Evolutionary conservation across 2,113 vertebrate species (phyloP), one percentile per base, ranked within the genome.

Genomic region (Acinonyx jubatus): DNA sequence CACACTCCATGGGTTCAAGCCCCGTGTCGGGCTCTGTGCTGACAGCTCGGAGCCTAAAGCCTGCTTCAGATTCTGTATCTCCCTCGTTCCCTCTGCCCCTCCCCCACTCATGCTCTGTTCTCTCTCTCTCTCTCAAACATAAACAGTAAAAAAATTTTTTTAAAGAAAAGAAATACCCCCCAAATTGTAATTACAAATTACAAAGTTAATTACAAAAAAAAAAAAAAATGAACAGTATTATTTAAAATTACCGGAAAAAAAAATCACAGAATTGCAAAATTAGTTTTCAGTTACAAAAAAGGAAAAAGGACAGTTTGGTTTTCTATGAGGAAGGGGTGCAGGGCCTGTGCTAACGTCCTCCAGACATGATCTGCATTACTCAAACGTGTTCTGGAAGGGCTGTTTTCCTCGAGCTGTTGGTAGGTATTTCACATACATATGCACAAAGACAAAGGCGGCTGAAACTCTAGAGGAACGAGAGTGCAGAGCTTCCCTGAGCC

Each of bases 311-410:
- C 0, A 66, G 5, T 31, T 69, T 91, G 41, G 25, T 73, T 71
- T 89, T 29, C 45, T 4, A 15, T 29, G 7, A 7, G 3, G 50
- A 29, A 88, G n/a, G 29, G 1, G 3, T 1, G 7, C 29, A 48
- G 7, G 12, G 25, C 16, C 27, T 55, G 63, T 95, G 45, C 33
- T 50, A 63, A 86, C 1, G 63, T 25, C 27, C 38, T 73, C 31
- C 29, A 76, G 15, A 65, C 19, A 50, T 14, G 55, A 48, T 52
- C 50, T 3, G 2, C 23, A 3, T 84, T 86, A 96, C 50, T 21
- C 9, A 33, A 48, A 63, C 10, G 6, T 6, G 1, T 7, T 36
- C 68, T 57, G 8, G 14, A 84, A 57, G 23, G 0, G 0, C 33
- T 14, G 1, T 36, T 76, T 69, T 33, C 19, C 63, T 69, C 78